Evolutionary conservation across 2,797 vertebrate genomes (phyloP), one percentile per base, ranked within the genome.

Genomic region (Thripadectes ignobilis): DNA sequence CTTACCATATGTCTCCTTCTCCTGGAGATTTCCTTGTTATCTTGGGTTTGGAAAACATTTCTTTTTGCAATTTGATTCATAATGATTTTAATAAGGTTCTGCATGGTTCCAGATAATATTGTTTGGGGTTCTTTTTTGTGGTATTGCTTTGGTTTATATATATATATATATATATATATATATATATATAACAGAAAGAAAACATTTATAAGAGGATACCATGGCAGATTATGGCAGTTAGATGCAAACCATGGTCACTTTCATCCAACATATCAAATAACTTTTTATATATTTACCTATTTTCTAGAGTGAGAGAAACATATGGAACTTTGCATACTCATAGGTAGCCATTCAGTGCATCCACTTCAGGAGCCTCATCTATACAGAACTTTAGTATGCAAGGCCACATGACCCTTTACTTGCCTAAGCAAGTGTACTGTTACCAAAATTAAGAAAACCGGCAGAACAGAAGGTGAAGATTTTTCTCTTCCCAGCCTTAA

Each of bases 291-390:
- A 87, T 96, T 96, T 88, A 96, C 57, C 52, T 96, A 30, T 92
- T 91, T 57, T 93, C 86, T 89, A 14, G 65, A 76, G 7, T 73
- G 48, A 92, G 36, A 85, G 82, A 95, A 95, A 82, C 72, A 94
- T 95, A 94, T 81, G 93, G 94, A 97, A 39, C 54, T 95, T 97
- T 95, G 68, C 81, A 92, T 94, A 86, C 71, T 93, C 41, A 95
- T 86, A 97, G 91, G 91, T 97, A 94, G 82, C 76, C 97, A 88
- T 93, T 94, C 93, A 88, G 63, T 94, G 52, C 71, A 68, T 92
- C 83, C 92, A 19, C 71, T 94, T 95, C 88, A 90, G 48, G 65
- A 62, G 30, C 85, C 74, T 75, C 84, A 91, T 96, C 83, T 68
- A 38, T 89, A 89, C 18, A n/a, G 39, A 52, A 93, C 55, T 45